Base-by-base conservation (phyloP, 2,797 vertebrate species). In the Sebastes matsubarae region DNA sequence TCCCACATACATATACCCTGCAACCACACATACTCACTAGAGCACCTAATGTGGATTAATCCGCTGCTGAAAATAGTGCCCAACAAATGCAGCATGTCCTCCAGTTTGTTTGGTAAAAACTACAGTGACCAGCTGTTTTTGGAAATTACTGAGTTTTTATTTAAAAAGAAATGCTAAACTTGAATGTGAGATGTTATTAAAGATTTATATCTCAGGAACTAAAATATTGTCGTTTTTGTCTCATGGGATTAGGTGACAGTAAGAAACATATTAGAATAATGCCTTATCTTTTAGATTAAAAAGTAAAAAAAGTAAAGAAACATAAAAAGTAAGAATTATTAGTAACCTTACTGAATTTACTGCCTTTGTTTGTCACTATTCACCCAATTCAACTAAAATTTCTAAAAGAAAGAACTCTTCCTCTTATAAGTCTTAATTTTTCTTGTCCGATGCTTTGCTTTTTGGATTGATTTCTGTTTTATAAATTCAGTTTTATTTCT, bases 1-100 rank as follows among this genome's bases (percentile, higher is more conserved):
- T 29, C 25, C 7, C 57, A 29, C 57, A 29, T 0, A 8, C 50
- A 52, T 4, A n/a, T 0, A 0, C 16, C 1, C 42, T 8, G 16
- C 42, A 46, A 18, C 16, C 25, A 27, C 57, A 59, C 0, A 58
- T 12, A 29, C 57, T 25, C 54, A 25, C 10, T 0, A 58, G 57
- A 16, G 25, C 57, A 59, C 7, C 58, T 1, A 0, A 30, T 20
- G 27, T 60, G 25, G 27, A 60, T 30, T 60, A 29, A 60, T 20
- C 27, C 27, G 16, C 58, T 6, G 25, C 14, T 60, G 27, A 60
- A 60, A 30, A 10, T 30, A 60, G 27, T 29, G 0, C 57, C 58
- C 18, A 60, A 30, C 36, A 11, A 42, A 38, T 2, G 6, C 11
- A 34, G 0, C 11, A 22, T 22, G 0, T 34, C 30, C 27, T 60